A percentile compares a stretch with the other conserved stretches of the same genome.
Evolutionary conservation across 2,888 invertebrate genomes (phyloP).

Genomic region (Drosophila prolongata): DNA sequence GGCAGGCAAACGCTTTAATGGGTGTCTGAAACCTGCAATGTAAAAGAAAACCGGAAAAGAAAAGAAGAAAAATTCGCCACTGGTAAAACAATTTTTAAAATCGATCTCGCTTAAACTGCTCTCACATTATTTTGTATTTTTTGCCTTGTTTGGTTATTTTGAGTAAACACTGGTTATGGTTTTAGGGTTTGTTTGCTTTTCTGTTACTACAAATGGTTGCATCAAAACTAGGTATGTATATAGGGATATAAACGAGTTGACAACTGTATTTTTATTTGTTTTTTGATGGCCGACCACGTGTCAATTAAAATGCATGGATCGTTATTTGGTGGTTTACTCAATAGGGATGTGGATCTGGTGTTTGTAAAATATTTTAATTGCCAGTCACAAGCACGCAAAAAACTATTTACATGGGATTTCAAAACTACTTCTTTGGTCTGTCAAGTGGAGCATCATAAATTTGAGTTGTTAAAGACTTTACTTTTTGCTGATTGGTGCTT

Average conservation of each 20-base stretch:
- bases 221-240: slow-evolving; percentile 32
- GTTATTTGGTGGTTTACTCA: slow-evolving; percentile 41
- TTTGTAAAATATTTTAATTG: slow-evolving; percentile 28
- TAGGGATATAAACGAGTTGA: slow-evolving; percentile 34
- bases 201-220: slow-evolving; percentile 52
- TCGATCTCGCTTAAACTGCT: slow-evolving; percentile 45
- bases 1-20: slow-evolving; percentile 85
- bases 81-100: slow-evolving; percentile 65
- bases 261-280: slow-evolving; percentile 11
- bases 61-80: slow-evolving; percentile 80
- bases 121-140: slow-evolving; percentile 26
- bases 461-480: slow-evolving; percentile 16
- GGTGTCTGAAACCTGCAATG: slow-evolving; percentile 85
- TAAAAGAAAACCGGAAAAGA: slow-evolving; percentile 80
- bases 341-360: slow-evolving; percentile 14
- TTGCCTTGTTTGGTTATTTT: slow-evolving; percentile 31
- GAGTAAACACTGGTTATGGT: slow-evolving; percentile 38
- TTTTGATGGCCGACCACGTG: slow-evolving; percentile 60
- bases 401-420: slow-evolving; percentile 33
- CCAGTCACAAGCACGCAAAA: slow-evolving; percentile 22
- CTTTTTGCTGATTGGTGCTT: slow-evolving; percentile 1
- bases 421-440: slow-evolving; percentile 26
- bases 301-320: slow-evolving; percentile 33
- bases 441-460: slow-evolving; percentile 48
- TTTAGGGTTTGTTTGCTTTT: slow-evolving; percentile 25